Evolutionary conservation across 2,797 vertebrate genomes (phyloP), one percentile per base, ranked within the genome.

Genomic region (Phrynocephalus guinanensis): DNA sequence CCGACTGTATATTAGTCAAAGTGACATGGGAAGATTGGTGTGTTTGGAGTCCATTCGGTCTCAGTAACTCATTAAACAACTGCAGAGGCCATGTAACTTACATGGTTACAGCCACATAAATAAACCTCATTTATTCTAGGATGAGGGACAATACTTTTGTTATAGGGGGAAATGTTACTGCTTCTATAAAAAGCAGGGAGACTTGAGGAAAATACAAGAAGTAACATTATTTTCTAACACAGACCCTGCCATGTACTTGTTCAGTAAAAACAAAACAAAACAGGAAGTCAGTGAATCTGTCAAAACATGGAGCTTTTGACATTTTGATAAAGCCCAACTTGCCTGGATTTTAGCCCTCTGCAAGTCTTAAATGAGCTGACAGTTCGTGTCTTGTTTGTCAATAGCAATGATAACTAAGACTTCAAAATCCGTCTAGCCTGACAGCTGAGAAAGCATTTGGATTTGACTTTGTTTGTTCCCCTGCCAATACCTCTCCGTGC

Each of bases 351-450:
- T 0, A 0, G 1, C 90, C 79, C n/a, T 91, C 80, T 3, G 28
- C 92, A 30, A 44, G 52, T 84, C 56, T 90, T 82, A 84, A 0
- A 5, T 78, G 86, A 93, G 89, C 50, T 33, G 67, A 89, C 52
- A 80, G 71, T 92, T 93, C 88, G 87, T 88, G 66, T 76, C 83
- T 88, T 91, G 71, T 70, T 10, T 85, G 60, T 90, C 63, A 86
- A 89, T 91, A 87, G 18, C 81, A 63, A 84, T 82, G 87, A 75
- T n/a, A n/a, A 90, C 11, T 83, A 87, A 13, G 33, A 88, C 86
- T 90, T 86, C 76, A 87, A 56, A 20, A 73, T 82, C 79, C 1
- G 66, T 86, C 56, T 72, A 11, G 83, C 10, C 20, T 78, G 73
- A 50, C 30, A 86, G 44, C 24, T 8, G 30, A 86, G 89, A 79